Percentiles rank a stretch among this genome's conserved stretches.
Conservation (phyloP, 2,888 invertebrate species). For the Amiota minor region DNA sequence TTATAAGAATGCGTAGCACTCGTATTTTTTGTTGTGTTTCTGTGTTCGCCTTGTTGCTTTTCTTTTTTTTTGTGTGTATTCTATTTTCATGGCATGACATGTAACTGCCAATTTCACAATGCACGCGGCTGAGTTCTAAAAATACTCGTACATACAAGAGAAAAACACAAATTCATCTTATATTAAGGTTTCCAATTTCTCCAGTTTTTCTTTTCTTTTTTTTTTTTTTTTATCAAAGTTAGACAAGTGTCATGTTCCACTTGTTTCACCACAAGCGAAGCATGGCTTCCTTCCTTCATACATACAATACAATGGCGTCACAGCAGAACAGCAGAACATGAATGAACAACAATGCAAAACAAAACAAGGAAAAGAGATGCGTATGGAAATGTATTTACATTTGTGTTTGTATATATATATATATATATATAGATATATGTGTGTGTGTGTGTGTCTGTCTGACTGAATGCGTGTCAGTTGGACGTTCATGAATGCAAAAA, state of each 20-base stretch:
- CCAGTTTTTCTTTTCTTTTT: constrained; percentile 32
- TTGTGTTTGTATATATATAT: no score
- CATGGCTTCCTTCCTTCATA: background rate
- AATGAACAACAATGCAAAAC: background rate
- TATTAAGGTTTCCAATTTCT: no score
- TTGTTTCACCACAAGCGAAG: background rate
- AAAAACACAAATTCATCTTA: no score
- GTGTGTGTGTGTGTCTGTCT: no score
- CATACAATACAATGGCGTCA: no score
- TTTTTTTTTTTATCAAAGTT: constrained; percentile 38
- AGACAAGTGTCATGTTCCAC: constrained; percentile 63
- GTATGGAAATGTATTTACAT: background rate
- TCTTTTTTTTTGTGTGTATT: constrained; percentile 7
- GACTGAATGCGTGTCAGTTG: no score
- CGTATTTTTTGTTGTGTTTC: background rate
- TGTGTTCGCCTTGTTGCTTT: background rate
- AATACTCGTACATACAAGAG: no score
- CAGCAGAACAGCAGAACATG: no score
- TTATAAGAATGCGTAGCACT: constrained; percentile 24
- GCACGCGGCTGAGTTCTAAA: background rate
- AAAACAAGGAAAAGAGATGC: background rate
- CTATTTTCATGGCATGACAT: background rate
- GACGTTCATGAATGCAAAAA: no score
- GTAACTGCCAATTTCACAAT: constrained; percentile 31
- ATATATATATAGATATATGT: no score